Evolutionary conservation across 2,888 invertebrate species (phyloP).

Genomic region (Melangyna quadrimaculata): DNA sequence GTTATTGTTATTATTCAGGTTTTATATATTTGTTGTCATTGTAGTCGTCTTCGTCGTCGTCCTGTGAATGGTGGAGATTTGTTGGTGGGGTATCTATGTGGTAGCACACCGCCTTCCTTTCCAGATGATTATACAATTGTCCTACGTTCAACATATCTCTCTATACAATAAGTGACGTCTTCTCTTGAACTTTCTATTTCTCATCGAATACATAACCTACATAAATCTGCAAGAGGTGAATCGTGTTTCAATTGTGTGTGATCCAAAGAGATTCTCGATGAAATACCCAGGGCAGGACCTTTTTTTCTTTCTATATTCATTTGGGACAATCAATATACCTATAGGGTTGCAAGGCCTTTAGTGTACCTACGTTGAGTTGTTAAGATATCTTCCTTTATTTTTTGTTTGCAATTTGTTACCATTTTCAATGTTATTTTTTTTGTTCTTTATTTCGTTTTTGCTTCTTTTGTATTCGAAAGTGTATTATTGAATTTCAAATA

Average conservation of each 20-base stretch:
- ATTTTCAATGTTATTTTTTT: slow-evolving; percentile 23
- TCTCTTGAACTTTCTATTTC: slow-evolving; percentile 35
- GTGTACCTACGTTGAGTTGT: slow-evolving; percentile 15
- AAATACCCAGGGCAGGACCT: slow-evolving; percentile 38
- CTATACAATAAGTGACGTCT: neutral
- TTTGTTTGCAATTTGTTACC: slow-evolving; percentile 35
- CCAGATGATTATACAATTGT: slow-evolving; percentile 61
- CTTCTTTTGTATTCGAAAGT: slow-evolving; percentile 28
- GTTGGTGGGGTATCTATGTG: neutral
- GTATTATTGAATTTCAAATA: slow-evolving; percentile 59
- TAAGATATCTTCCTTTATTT: slow-evolving; percentile 12
- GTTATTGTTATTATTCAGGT: slow-evolving; percentile 62
- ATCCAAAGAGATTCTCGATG: slow-evolving; percentile 37
- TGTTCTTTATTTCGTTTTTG: slow-evolving; percentile 16
- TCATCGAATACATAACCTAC: neutral
- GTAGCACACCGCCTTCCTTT: neutral
- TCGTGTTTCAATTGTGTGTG: slow-evolving; percentile 54
- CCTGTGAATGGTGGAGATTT: neutral
- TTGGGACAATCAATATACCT: neutral
- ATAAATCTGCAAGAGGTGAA: slow-evolving; percentile 37
- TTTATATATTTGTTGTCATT: slow-evolving; percentile 23
- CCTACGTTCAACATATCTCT: too few relatives aligned
- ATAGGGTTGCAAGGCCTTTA: neutral
- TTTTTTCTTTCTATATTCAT: slow-evolving; percentile 1
- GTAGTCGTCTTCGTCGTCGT: neutral